Evolutionary conservation across 2,888 invertebrate species (phyloP), one percentile per base, ranked within the genome.

Genomic region (Ellobium chinense): DNA sequence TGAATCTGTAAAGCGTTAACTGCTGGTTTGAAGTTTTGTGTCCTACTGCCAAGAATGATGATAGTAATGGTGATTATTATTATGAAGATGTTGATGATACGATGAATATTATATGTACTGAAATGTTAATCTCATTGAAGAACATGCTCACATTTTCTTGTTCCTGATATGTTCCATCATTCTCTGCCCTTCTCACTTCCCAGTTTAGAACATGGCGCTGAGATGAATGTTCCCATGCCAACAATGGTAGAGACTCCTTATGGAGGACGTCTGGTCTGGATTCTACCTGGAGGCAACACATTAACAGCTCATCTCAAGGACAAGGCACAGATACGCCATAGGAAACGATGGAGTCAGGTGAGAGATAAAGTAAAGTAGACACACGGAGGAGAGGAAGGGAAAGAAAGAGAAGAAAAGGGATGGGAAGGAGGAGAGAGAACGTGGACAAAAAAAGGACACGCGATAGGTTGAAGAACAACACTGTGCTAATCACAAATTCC

Each of bases 231-330:
- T 24, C 76, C 76, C 34, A 66, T 27, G 36, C 66, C 76, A 0
- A 56, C 37, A 1, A 66, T 76, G 66, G 46, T 66, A 84, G 97
- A 97, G 0, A 97, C 99, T 0, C 99, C 99, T 0, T 99, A 99
- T 87, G 99, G 99, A 27, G 99, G 99, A 65, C 94, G 97, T 80
- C 94, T 99, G 80, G 95, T 97, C 2, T 99, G 99, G 98, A 96
- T 96, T 0, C 94, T 99, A 76, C 99, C 98, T 0, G 99, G 99
- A 76, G 98, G 98, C 93, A 99, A 99, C 12, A 98, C 97, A 93
- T 96, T 99, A 95, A 97, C 97, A 83, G 97, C 97, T 24, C 99
- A 99, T 93, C 94, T 99, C 87, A 99, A 99, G 93, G 98, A 99
- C 92, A 99, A 98, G 93, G 95, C 96, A 91, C 97, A 97, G 91